A percentile compares a stretch with the other conserved stretches of the same genome.
Conservation (phyloP, 2,888 invertebrate genomes). For the Yponomeuta cagnagella region DNA sequence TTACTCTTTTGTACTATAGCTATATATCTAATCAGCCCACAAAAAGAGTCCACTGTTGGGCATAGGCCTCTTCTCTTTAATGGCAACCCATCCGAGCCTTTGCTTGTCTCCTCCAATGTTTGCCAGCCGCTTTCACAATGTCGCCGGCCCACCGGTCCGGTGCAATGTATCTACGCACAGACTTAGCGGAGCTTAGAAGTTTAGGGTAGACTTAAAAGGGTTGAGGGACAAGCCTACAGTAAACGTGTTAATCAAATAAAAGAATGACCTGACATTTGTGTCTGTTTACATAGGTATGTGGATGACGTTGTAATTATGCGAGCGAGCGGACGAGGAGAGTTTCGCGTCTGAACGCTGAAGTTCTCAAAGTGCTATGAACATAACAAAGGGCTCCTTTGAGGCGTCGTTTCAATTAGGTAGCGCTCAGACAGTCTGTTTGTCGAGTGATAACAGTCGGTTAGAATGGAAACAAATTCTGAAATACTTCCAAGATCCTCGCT, state of each 20-base stretch:
- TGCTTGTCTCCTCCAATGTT: too few relatives aligned
- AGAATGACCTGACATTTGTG: background rate
- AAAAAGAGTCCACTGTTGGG: too few relatives aligned
- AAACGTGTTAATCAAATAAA: background rate
- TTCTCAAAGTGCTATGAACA: slow-evolving; percentile 47
- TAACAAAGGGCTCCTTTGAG: slow-evolving; percentile 39
- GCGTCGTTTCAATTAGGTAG: slow-evolving; percentile 39
- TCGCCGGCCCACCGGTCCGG: too few relatives aligned
- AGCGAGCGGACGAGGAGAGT: slow-evolving; percentile 1
- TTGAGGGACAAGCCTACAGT: background rate
- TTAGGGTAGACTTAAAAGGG: background rate
- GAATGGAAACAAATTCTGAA: slow-evolving; percentile 1
- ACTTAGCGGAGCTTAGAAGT: background rate
- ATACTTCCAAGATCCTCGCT: background rate
- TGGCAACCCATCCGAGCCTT: too few relatives aligned
- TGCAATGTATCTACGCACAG: too few relatives aligned
- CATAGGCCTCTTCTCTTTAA: too few relatives aligned
- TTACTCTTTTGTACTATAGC: too few relatives aligned
- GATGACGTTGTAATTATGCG: slow-evolving; percentile 7
- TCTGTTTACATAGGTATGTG: background rate
- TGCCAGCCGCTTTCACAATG: too few relatives aligned
- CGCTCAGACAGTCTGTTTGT: slow-evolving; percentile 30
- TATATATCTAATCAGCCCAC: too few relatives aligned
- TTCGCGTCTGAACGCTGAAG: slow-evolving; percentile 15
- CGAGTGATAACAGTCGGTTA: background rate